Conservation (phyloP, 2,797 vertebrate species). For the Lepilemur septentrionalis region DNA sequence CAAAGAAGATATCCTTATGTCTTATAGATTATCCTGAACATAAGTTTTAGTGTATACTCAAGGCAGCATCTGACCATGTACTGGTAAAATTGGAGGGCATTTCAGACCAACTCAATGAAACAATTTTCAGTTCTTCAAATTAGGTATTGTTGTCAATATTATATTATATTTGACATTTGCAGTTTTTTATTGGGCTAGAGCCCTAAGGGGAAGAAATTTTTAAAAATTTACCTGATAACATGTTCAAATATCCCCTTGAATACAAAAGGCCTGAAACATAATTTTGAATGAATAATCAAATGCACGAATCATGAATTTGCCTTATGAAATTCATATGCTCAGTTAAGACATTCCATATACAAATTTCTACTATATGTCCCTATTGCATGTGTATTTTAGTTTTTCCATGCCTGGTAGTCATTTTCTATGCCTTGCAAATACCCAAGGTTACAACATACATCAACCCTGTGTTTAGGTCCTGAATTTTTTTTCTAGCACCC, state of each 20-base stretch:
- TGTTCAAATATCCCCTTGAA: neutral
- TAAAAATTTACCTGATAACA: neutral
- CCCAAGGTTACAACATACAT: neutral
- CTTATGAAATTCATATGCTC: neutral
- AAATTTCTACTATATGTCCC: neutral
- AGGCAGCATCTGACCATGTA: neutral
- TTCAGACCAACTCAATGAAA: slow-evolving; percentile 26
- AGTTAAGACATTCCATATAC: neutral
- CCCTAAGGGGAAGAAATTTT: neutral
- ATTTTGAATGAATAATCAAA: slow-evolving; percentile 22
- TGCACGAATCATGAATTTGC: neutral
- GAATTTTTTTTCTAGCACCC: neutral
- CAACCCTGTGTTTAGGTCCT: neutral
- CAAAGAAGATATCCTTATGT: neutral
- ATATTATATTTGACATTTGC: neutral
- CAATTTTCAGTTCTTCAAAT: slow-evolving; percentile 19
- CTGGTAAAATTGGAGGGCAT: neutral
- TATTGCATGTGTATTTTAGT: neutral
- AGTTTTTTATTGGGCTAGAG: neutral
- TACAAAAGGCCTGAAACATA: neutral
- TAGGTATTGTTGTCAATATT: neutral
- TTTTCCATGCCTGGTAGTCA: neutral
- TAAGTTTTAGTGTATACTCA: neutral
- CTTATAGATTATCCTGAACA: neutral
- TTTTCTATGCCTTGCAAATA: neutral